Base-by-base conservation (phyloP, 2,888 invertebrate genomes). In the Spicauda simplicius region DNA sequence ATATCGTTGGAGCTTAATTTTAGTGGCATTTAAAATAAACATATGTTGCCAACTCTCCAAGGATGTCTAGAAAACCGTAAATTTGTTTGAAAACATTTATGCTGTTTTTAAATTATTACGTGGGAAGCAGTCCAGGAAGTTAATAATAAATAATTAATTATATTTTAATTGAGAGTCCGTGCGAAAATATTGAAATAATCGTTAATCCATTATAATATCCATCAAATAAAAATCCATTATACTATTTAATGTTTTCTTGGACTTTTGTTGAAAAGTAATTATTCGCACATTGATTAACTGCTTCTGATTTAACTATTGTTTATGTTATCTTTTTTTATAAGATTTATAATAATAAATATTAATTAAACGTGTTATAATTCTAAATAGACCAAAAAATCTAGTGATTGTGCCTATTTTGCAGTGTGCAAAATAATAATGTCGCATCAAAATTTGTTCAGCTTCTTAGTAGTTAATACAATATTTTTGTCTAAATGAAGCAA, bases 1-100 rank as follows among this genome's bases (percentile, higher is more conserved):
- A 87, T 86, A 85, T 83, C 82, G 78, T 75, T 73, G 73, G 79
- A 83, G 83, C 81, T 84, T 82, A 61, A 62, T 62, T 67, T 67
- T 62, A 67, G 62, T 67, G 57, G 62, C 62, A 41, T 56, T 56
- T 52, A 56, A 67, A 67, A 67, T 61, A 61, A 67, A 61, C 61
- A 61, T 67, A 52, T 33, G 33, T 56, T 52, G 25, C 54, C 62
- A 60, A 60, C 50, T 60, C 25, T 18, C 30, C 60, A 33, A 18
- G 16, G 30, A 50, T 30, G 30, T 50, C 12, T 60, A 33, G 60
- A 33, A 52, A 50, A 50, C 10, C 52, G 1, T n/a, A 52, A 30
- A 52, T 61, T 50, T 50, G 30, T 60, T 50, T 18, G 50, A n/a
- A 33, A 61, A 16, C 3, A 11, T 52, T 61, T 61, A 61, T 7